Base-by-base conservation (phyloP, 2,113 vertebrate species). In the Chiloscyllium plagiosum region DNA sequence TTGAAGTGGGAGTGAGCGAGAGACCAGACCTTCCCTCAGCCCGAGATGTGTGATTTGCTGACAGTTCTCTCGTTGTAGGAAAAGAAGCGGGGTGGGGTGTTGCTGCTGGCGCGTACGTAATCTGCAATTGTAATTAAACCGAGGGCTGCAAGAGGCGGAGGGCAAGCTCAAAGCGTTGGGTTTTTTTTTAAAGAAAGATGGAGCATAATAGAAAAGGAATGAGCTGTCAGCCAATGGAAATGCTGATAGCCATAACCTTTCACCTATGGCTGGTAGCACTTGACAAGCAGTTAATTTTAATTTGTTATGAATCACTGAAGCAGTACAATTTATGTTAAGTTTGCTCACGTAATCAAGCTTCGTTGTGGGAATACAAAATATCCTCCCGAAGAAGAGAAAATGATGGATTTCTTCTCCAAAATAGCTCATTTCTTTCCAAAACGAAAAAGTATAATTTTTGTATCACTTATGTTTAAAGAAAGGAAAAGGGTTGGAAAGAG, bases 291-390 rank as follows among this genome's bases (percentile, higher is more conserved):
- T 97, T 97, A 97, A 97, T 97, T 96, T 96, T 97, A 97, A 97
- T 97, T 96, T 96, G 97, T 96, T 96, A 96, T 93, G 26, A 47
- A 15, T 66, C 52, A 61, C 96, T 96, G 69, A 0, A 26, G 96
- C 52, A 72, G 26, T 96, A 6, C 76, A 96, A 97, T 97, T 96
- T 97, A 15, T 95, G 97, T 97, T 97, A 97, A 97, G 97, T 97
- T 97, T 97, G 97, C 97, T 97, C 97, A 97, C 96, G 96, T 97
- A 97, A 97, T 97, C 72, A 96, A 97, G 96, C 96, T 96, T 76
- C 13, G 12, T 50, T 70, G 93, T 76, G 94, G 33, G 69, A 52
- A 47, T 76, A 33, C 52, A 20, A 95, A 47, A 76, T 72, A 22
- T 72, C 72, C 94, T 17, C 94, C 4, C 10, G 94, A 95, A 50